A percentile compares a stretch with the other conserved stretches of the same genome.
phyloP scores from a whole-genome alignment of 2,113 vertebrate genomes.

The Nesoenas mayeri region DNA sequence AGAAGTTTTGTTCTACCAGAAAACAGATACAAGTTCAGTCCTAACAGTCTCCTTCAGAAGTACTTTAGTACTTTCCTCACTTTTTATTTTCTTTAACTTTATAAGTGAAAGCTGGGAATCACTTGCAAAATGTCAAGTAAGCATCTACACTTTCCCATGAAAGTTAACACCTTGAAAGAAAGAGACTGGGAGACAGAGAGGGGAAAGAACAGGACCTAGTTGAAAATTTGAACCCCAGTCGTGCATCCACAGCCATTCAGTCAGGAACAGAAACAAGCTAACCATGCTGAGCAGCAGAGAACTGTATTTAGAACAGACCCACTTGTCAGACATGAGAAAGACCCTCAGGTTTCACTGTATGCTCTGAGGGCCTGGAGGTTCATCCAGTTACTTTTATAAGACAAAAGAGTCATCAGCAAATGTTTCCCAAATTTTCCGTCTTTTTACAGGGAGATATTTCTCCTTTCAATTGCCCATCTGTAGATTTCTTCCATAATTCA shows the following conservation, averaged over 20 bases:
- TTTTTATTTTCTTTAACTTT: neutral
- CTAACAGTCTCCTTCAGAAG: neutral
- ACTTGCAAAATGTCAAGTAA: neutral
- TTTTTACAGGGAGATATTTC: neutral
- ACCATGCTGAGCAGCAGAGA: neutral
- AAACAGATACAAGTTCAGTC: neutral
- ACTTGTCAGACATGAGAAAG: neutral
- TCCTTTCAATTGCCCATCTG: neutral
- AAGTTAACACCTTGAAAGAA: neutral
- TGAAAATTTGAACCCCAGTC: neutral
- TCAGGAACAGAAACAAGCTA: neutral
- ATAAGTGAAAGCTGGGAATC: neutral
- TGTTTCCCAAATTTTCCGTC: neutral
- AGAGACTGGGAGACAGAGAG: neutral
- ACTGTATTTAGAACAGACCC: neutral
- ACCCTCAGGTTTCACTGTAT: neutral
- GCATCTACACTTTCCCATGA: neutral
- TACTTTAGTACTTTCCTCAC: neutral
- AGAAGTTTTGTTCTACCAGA: neutral
- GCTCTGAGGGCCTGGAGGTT: neutral
- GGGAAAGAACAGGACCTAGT: neutral
- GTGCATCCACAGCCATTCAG: neutral
- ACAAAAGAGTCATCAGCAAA: neutral
- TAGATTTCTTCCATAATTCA: neutral
- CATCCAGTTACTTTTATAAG: neutral